Evolutionary conservation across 2,888 invertebrate species (phyloP).

Genomic region (Eupithecia tripunctaria): DNA sequence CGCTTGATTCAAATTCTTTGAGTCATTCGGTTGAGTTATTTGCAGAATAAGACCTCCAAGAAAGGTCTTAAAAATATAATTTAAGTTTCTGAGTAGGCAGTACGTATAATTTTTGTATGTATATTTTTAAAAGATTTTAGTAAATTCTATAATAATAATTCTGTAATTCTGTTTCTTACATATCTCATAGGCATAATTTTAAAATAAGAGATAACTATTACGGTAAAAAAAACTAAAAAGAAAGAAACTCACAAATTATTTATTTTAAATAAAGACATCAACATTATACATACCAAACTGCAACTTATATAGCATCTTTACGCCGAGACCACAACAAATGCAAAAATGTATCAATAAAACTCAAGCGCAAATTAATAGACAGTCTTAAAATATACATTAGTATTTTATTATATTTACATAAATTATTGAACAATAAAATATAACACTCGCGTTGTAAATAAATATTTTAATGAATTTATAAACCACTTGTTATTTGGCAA

Average conservation of each 20-base stretch:
- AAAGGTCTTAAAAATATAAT: conserved; percentile 18
- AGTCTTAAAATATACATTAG: conserved; percentile 33
- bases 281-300: background rate
- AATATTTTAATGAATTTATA: conserved; percentile 43
- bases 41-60: conserved; percentile 31
- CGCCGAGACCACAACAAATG: conserved; percentile 5
- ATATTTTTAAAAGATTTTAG: too few species aligned
- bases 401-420: conserved; percentile 26
- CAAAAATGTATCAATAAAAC: conserved; percentile 17
- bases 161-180: too few species aligned
- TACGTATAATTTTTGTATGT: background rate
- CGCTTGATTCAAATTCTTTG: conserved; percentile 31
- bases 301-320: background rate
- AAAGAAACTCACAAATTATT: background rate
- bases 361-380: conserved; percentile 30
- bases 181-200: background rate
- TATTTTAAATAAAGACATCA: background rate
- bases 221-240: too few species aligned
- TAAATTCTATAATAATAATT: too few species aligned
- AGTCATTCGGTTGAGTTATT: conserved; percentile 35
- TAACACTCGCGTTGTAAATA: conserved; percentile 31
- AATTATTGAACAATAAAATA: conserved; percentile 26
- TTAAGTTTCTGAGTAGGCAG: background rate
- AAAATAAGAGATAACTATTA: background rate
- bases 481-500: conserved; percentile 74